These are phyloP conservation scores for Eupithecia subumbrata DNA, from an alignment of 2,888 invertebrate species.

Conservation along the genomic window DNA sequence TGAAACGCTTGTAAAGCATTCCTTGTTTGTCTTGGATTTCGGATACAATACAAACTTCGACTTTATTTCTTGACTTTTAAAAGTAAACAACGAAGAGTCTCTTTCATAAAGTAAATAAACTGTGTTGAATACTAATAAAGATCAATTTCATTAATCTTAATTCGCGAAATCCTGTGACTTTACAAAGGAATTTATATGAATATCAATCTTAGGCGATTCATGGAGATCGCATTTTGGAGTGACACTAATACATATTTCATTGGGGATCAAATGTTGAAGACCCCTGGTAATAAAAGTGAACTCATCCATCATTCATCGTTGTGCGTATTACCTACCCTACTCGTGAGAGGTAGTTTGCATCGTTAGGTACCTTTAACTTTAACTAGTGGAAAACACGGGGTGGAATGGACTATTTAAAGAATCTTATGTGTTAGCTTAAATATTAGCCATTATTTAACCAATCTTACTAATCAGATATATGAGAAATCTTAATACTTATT, in stretches of 20 bases:
- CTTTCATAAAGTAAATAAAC: slow-evolving; percentile 10
- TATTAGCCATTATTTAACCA: too few relatives aligned
- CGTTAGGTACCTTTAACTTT: neutral
- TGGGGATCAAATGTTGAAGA: slow-evolving; percentile 2
- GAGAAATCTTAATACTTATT: too few relatives aligned
- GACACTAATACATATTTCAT: slow-evolving; percentile 8
- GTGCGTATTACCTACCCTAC: slow-evolving; percentile 1
- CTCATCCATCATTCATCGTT: neutral
- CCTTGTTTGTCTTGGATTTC: slow-evolving; percentile 35
- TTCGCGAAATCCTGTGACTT: slow-evolving; percentile 5
- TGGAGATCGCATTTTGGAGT: slow-evolving; percentile 9
- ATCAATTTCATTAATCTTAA: neutral
- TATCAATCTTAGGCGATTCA: slow-evolving; percentile 13
- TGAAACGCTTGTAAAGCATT: slow-evolving; percentile 34
- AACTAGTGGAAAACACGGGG: neutral
- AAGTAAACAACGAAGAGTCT: slow-evolving; percentile 20
- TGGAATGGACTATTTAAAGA: neutral
- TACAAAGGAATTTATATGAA: slow-evolving; percentile 9
- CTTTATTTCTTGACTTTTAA: slow-evolving; percentile 27
- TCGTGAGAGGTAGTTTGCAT: neutral
- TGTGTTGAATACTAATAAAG: slow-evolving; percentile 7
- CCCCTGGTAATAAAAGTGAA: slow-evolving; percentile 5
- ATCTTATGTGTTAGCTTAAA: too few relatives aligned
- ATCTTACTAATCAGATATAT: too few relatives aligned
- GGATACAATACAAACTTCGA: slow-evolving; percentile 28